Evolutionary conservation across 2,888 invertebrate species (phyloP), one percentile per base, ranked within the genome.

Genomic region (Heliconius charithonia): DNA sequence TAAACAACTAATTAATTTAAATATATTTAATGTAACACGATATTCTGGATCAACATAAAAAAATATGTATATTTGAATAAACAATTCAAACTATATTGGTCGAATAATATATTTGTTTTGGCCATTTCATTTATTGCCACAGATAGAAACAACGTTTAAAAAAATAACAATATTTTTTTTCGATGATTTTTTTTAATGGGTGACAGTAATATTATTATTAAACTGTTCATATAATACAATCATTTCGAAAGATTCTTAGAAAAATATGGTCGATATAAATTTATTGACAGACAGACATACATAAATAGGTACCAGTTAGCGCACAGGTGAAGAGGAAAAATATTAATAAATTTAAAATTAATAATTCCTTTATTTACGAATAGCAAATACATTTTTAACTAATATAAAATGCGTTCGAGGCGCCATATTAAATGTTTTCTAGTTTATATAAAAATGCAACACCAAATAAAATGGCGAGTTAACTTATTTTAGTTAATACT

Each of bases 381-480:
- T 74, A 75, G 79, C 79, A 81, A 83, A 81, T 83, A 85, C 81
- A 83, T 78, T 80, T 85, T 82, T 79, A 84, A 84, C 83, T 83
- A 83, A 85, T 82, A 85, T 83, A 86, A 86, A 88, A 87, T 86
- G 86, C 87, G 82, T 85, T 84, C 82, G 84, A 90, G 90, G 89
- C 89, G 87, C 87, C 86, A 84, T 87, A 86, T 80, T 81, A 87
- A 87, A 88, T 85, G 85, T 86, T 85, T 63, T 85, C 87, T 85
- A 87, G 85, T 87, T 59, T 87, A 88, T 91, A 90, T 77, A 92
- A 91, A 92, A 92, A 92, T 88, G 89, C 89, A 87, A 85, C 90
- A 90, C 91, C 90, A 88, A 86, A 87, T 78, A 78, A 83, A 83
- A 87, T 86, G 90, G 90, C 88, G 89, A 83, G 83, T 86, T 83